A percentile compares a stretch with the other conserved stretches of the same genome.
Conservation (phyloP, 2,113 vertebrate species). For the Eonycteris spelaea region DNA sequence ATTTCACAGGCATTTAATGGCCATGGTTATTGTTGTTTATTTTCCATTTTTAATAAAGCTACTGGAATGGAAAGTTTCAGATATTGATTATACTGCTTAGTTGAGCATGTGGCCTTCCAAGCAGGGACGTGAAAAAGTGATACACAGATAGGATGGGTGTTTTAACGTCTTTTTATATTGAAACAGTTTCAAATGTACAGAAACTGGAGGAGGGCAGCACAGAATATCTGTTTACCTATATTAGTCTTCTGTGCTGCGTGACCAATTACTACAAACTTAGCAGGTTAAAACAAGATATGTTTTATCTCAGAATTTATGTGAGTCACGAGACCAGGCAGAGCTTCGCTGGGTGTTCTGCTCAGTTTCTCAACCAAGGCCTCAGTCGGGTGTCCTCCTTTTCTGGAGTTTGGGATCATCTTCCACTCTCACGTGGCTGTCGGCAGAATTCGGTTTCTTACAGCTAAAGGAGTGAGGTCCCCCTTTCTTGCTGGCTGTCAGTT, state of each 20-base stretch:
- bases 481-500: neutral
- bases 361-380: neutral
- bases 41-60: neutral
- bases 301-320: neutral
- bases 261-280: neutral
- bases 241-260: neutral
- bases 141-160: neutral
- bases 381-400: too few species aligned
- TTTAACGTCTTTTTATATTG: neutral
- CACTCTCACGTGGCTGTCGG: neutral
- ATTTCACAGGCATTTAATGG: neutral
- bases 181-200: neutral
- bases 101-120: neutral
- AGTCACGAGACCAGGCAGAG: neutral
- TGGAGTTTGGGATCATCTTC: neutral
- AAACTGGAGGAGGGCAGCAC: neutral
- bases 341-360: neutral
- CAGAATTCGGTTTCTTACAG: neutral
- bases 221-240: neutral
- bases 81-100: neutral
- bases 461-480: accelerated
- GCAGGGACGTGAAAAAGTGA: neutral
- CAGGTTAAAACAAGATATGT: neutral
- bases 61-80: neutral
- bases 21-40: neutral